phyloP scores from a whole-genome alignment of 2,888 invertebrate genomes.

The Schizaphis graminum region DNA sequence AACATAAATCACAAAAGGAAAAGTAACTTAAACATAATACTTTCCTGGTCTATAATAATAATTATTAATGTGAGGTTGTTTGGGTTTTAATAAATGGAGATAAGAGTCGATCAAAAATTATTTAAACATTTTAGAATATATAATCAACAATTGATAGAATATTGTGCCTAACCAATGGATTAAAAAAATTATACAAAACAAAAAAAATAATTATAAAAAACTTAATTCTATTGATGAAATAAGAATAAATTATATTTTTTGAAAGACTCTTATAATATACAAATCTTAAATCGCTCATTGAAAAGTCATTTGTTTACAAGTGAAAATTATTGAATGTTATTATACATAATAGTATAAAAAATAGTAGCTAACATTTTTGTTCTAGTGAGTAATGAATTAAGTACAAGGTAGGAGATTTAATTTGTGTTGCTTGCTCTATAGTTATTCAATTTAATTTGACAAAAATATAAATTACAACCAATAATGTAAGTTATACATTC shows the following conservation, averaged over 20 bases:
- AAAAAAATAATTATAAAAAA: constrained; percentile 16
- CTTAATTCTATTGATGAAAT: constrained; percentile 53
- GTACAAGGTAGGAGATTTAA: constrained; percentile 43
- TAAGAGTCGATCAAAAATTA: constrained; percentile 58
- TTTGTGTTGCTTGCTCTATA: not conserved
- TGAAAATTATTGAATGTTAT: constrained; percentile 39
- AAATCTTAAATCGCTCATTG: constrained; percentile 22
- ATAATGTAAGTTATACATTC: constrained; percentile 42
- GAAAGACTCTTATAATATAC: constrained; percentile 38
- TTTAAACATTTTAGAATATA: constrained; percentile 45
- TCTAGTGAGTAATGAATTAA: constrained; percentile 57
- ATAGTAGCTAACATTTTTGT: constrained; percentile 50
- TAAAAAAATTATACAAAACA: constrained; percentile 44
- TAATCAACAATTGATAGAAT: constrained; percentile 27
- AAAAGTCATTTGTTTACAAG: not conserved
- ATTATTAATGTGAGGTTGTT: constrained; percentile 40
- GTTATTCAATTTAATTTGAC: constrained; percentile 27
- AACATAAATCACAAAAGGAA: constrained; percentile 64
- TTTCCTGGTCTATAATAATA: constrained; percentile 60
- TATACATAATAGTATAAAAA: constrained; percentile 58
- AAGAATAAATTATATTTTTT: not conserved
- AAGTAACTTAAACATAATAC: constrained; percentile 61
- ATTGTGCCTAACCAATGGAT: constrained; percentile 35
- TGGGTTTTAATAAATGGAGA: constrained; percentile 30
- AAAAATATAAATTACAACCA: constrained; percentile 45